These are phyloP conservation scores for Hozukius guyotensis DNA, from an alignment of 2,797 vertebrate genomes.

Conservation along the genomic window DNA sequence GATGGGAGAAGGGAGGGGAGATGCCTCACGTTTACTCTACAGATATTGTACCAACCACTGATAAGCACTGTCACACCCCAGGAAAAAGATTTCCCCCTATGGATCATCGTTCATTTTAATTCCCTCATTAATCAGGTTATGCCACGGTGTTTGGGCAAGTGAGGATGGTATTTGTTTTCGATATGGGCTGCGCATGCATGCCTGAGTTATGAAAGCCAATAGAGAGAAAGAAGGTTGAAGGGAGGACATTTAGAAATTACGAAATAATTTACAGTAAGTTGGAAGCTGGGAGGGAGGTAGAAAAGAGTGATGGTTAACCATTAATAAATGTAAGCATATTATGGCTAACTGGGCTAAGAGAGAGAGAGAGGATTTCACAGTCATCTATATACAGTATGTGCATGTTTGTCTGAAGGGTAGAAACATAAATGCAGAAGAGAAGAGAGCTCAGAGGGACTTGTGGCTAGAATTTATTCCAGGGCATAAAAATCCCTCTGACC, in stretches of 20 bases:
- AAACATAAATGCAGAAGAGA: background rate
- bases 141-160: constrained; percentile 38
- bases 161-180: constrained; percentile 58
- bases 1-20: constrained; percentile 38
- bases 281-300: constrained; percentile 16
- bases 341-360: constrained; percentile 1
- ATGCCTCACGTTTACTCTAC: constrained; percentile 40
- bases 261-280: constrained; percentile 45
- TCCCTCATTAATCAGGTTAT: constrained; percentile 64
- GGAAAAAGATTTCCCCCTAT: constrained; percentile 43
- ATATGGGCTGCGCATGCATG: constrained; percentile 11
- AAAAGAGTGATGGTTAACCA: constrained; percentile 24
- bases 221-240: constrained; percentile 24
- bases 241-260: constrained; percentile 37
- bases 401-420: constrained; percentile 10
- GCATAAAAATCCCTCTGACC: constrained; percentile 18
- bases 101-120: constrained; percentile 63
- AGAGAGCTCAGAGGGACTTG: background rate
- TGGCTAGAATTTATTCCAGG: constrained; percentile 19
- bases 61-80: constrained; percentile 58
- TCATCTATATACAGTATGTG: background rate
- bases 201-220: constrained; percentile 43
- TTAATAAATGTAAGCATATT: constrained; percentile 34
- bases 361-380: background rate
- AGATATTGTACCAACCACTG: constrained; percentile 56